Base-by-base conservation (phyloP, 2,113 vertebrate genomes). In the Apodemus sylvaticus region DNA sequence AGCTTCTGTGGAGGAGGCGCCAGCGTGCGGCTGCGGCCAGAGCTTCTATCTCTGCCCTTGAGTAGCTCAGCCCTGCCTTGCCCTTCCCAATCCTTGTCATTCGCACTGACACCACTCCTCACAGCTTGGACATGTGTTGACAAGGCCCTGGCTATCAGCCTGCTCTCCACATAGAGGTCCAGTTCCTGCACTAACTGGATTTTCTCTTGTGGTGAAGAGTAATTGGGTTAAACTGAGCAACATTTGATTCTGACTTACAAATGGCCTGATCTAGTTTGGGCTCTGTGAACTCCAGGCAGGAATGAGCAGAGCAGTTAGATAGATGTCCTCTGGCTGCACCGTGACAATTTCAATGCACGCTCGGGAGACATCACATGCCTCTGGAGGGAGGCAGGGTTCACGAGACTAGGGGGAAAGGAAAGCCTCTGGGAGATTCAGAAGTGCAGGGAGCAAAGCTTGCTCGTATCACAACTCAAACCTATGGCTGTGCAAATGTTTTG, bases 221-320 rank as follows among this genome's bases (percentile, higher is more conserved):
- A 97, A 97, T 95, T 96, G 97, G 93, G 97, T 97, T 95, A 95
- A 97, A 95, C 93, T 88, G 88, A 71, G 87, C 62, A 42, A 90
- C 86, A 95, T 93, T 94, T 92, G 93, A 91, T 94, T 91, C 95
- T 89, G 90, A 86, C 85, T 88, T 76, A 73, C 83, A 90, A 95
- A 95, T 71, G 60, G 94, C 92, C 85, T 83, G 87, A 93, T 91
- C 92, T 89, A 78, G 7, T 17, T 55, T 94, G 86, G 83, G 83
- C 58, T 91, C 68, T 39, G 39, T 22, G 55, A 97, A 71, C 74
- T 64, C 42, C 20, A 1, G 71, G 53, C 90, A 58, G 76, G 62
- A 73, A 74, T 42, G 53, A 93, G 42, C 22, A 6, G 22, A 26
- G 42, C 4, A 11, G 48, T 68, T 70, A 93, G 93, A 74, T 73